Base-by-base conservation (phyloP, 2,113 vertebrate genomes). In the Mystacornis crossleyi region DNA sequence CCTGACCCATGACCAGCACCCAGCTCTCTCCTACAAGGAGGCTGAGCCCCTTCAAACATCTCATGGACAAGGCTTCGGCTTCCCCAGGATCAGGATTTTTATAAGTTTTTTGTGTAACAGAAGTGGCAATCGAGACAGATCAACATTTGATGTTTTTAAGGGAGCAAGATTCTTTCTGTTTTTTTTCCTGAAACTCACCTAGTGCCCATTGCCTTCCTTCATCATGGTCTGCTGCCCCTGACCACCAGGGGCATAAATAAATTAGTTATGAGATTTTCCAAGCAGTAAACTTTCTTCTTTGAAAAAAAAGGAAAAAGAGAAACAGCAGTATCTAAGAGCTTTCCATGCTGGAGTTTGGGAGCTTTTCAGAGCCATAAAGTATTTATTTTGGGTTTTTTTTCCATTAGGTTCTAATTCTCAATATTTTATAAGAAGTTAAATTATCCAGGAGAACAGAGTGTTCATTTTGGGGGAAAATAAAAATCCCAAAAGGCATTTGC, bases 341-440 rank as follows among this genome's bases (percentile, higher is more conserved):
- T 94, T 96, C 70, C 31, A 7, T 75, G 65, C 48, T 84, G 53
- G 57, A 89, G 89, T 75, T 64, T 65, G 45, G 70, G 74, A 93
- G 84, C 25, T 91, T 93, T 96, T 94, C 74, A 80, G 67, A 91
- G 34, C 81, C 51, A 94, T 96, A 78, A 97, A 97, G 86, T 90
- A 96, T 94, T 96, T 94, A 97, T 95, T 95, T 82, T 69, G 51
- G 5, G 6, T 43, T 31, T 1, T 90, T 92, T 93, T 83, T 65
- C 78, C 92, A 90, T 95, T 96, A 95, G 15, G 29, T 73, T 48
- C 89, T 86, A 93, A 94, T 95, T 94, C 79, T 96, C 60, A 96
- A 94, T 96, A 94, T 96, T 97, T 96, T 95, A 94, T 96, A 95
- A 91, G 89, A 89, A 88, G 36, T 86, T 95, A 97, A 94, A 96